phyloP scores from a whole-genome alignment of 2,888 invertebrate genomes.

The Agrenia bidenticulata region DNA sequence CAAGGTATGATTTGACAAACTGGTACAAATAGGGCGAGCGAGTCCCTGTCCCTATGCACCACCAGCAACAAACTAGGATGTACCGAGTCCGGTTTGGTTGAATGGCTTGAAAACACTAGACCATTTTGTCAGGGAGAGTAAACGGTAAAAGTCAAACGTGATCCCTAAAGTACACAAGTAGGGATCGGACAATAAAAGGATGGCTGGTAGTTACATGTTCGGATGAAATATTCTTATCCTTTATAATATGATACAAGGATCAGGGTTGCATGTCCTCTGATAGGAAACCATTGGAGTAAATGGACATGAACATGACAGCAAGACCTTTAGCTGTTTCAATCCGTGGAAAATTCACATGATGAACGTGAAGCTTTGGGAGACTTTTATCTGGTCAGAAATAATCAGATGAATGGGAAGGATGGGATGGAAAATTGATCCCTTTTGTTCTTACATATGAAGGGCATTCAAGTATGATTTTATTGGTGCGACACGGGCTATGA shows the following conservation, averaged over 20 bases:
- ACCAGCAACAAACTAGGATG: not conserved
- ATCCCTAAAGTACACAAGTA: constrained; percentile 41
- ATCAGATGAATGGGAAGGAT: constrained; percentile 41
- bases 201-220: not conserved
- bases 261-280: not conserved
- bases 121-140: constrained; percentile 23
- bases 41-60: not conserved
- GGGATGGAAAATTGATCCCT: constrained; percentile 48
- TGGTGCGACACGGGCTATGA: not conserved
- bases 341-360: constrained; percentile 17
- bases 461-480: not conserved
- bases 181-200: constrained; percentile 2
- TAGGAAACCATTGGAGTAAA: not conserved
- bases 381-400: constrained; percentile 31
- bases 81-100: too few relatives aligned
- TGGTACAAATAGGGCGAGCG: constrained; percentile 4
- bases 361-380: constrained; percentile 21
- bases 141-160: constrained; percentile 34
- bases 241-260: too few relatives aligned
- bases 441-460: constrained; percentile 27
- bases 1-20: constrained; percentile 20
- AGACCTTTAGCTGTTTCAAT: constrained; percentile 12
- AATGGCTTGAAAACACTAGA: not conserved
- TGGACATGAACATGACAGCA: constrained; percentile 14
- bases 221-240: too few relatives aligned